phyloP scores from a whole-genome alignment of 2,797 vertebrate species.

The Melanitta fusca region DNA sequence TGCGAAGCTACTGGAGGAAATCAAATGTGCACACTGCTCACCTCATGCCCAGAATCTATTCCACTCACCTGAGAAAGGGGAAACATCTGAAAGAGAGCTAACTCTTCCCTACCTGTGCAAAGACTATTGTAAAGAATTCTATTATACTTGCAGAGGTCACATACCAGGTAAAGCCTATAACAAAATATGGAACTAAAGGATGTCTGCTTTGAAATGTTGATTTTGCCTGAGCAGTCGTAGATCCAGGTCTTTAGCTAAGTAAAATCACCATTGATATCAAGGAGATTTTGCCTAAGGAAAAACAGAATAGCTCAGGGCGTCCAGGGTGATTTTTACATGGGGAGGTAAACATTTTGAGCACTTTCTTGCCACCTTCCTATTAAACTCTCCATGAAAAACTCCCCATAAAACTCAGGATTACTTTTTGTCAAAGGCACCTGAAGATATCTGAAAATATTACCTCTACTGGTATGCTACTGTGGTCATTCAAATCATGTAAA shows the following conservation, averaged over 20 bases:
- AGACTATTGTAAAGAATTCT: constrained; percentile 98
- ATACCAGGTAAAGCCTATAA: constrained; percentile 91
- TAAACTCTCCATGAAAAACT: not conserved
- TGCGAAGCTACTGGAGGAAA: constrained; percentile 95
- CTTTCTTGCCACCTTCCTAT: not conserved
- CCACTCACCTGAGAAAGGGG: constrained; percentile 88
- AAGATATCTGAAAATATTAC: not conserved
- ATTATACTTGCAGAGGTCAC: constrained; percentile 96
- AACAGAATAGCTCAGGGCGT: not conserved
- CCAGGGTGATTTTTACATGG: not conserved
- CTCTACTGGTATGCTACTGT: not conserved
- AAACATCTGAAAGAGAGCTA: constrained; percentile 88
- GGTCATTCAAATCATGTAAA: not conserved
- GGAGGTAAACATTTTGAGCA: not conserved
- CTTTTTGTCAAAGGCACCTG: not conserved
- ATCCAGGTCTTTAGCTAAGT: not conserved
- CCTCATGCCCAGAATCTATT: constrained; percentile 96
- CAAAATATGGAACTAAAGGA: not conserved
- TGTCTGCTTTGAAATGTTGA: constrained; percentile 19
- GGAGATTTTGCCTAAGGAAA: not conserved
- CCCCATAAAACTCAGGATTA: not conserved
- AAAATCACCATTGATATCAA: not conserved
- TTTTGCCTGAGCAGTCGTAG: not conserved
- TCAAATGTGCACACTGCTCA: constrained; percentile 97
- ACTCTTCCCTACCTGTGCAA: constrained; percentile 93